Conservation (phyloP, 2,113 vertebrate genomes). For the Anthoscopus minutus region DNA sequence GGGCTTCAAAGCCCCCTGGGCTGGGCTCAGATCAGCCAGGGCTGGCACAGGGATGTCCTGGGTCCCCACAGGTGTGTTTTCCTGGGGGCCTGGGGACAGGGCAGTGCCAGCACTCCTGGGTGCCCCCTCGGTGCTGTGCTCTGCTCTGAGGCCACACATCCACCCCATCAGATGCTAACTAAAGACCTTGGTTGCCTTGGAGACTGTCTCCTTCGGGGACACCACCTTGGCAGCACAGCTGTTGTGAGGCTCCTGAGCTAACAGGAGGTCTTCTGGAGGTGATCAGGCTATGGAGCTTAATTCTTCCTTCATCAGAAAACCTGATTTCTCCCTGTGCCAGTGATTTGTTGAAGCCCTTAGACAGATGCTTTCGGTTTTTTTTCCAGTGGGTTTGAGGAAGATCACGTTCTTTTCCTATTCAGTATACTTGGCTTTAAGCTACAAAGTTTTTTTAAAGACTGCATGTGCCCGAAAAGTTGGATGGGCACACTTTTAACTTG, state of each 20-base stretch:
- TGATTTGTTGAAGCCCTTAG: neutral
- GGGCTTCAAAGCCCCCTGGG: no score
- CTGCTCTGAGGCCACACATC: neutral
- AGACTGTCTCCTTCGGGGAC: neutral
- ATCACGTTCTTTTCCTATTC: neutral
- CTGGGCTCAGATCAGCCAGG: no score
- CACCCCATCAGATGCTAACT: neutral
- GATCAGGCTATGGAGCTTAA: neutral
- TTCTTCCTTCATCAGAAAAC: neutral
- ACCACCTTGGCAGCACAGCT: neutral
- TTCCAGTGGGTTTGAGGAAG: neutral
- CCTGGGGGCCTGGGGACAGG: neutral
- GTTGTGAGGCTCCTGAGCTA: neutral
- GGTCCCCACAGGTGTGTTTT: no score
- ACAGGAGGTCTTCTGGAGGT: neutral
- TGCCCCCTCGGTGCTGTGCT: neutral
- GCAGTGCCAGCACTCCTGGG: neutral
- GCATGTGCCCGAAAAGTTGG: neutral
- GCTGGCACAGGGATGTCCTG: no score
- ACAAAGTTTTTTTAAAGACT: neutral
- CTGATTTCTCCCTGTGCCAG: neutral
- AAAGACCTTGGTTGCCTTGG: neutral
- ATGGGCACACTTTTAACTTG: conserved; percentile 27
- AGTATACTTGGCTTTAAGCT: neutral
- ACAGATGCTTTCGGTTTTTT: neutral